Evolutionary conservation across 2,888 invertebrate genomes (phyloP), one percentile per base, ranked within the genome.

Genomic region (Cosmia pyralina): DNA sequence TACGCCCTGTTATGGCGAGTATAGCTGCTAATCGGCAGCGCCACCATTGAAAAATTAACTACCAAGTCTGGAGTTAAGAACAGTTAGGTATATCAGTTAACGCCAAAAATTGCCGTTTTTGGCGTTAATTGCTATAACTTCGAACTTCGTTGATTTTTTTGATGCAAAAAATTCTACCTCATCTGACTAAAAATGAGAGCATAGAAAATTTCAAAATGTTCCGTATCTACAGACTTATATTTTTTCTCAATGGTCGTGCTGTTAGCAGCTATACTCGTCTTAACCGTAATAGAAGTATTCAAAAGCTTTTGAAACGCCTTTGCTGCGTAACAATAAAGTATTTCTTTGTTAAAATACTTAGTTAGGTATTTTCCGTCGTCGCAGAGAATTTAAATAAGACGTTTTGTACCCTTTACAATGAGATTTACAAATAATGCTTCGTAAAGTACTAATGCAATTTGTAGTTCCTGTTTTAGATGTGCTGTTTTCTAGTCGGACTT

Each of bases 331-430:
- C 85, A 88, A 88, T 86, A 82, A 90, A 88, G 84, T 83, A 85
- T 88, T 87, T 87, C 89, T 89, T 89, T 90, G 78, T 81, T 81
- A 82, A 67, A 79, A 81, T 78, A 77, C 72, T 82, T 72, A 77
- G 75, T 82, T 72, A 77, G 74, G 73, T 71, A 65, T 62, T 75
- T 38, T 38, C 28, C 28, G 28, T 41, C 48, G 65, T 63, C 63
- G 76, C 6, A 1, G 13, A 57, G 85, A 84, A 87, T 85, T 84
- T 75, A 64, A 80, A 87, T 81, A 48, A 69, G 74, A 19, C 52
- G 63, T 75, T 70, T 78, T 85, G 72, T 82, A 77, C 69, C 60
- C 73, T 69, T 65, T 60, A 76, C 68, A 86, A 81, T 76, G 59
- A 46, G 52, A 57, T 73, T 65, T 58, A 60, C 73, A 77, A 77